Evolutionary conservation across 2,888 invertebrate species (phyloP), one percentile per base, ranked within the genome.

Genomic region (Deladenus siricidicola): DNA sequence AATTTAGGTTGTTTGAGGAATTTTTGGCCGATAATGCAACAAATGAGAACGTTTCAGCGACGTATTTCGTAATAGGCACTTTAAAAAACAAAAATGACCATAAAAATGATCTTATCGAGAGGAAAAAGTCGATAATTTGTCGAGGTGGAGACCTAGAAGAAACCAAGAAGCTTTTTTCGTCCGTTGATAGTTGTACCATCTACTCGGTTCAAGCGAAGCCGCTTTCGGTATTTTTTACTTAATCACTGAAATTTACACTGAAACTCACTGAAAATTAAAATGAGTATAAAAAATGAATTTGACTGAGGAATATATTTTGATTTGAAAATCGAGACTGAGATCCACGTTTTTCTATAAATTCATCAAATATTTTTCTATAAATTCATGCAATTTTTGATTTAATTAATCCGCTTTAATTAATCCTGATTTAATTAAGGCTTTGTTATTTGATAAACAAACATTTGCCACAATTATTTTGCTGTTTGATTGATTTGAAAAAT

Each of bases 151-250:
- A 53, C 8, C 34, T 53, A 39, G 53, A 53, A 21, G 23, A 53
- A 39, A 53, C 53, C 6, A 53, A 53, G 34, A n/a, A 10, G 19
- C 30, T 6, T n/a, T 53, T 53, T 21, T n/a, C 28, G n/a, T 39
- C 53, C 29, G 19, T 53, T 4, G 42, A 39, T 39, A 53, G 8
- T 17, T 53, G 53, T 34, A 34, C 53, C 24, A 39, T 53, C 19
- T 53, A 53, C 23, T 53, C 53, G 23, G 29, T 53, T 10, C 53
- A 53, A 34, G 53, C 53, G 19, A 53, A 53, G 34, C 53, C 53
- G 10, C 23, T 53, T 30, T 17, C 23, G 23, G 53, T 53, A 53
- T n/a, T n/a, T n/a, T n/a, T n/a, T n/a, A n/a, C n/a, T n/a, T n/a
- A n/a, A n/a, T n/a, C n/a, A n/a, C n/a, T 24, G 10, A 17, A 23